Base-by-base conservation (phyloP, 1,140 invertebrate species). In the Hestina assimilis region DNA sequence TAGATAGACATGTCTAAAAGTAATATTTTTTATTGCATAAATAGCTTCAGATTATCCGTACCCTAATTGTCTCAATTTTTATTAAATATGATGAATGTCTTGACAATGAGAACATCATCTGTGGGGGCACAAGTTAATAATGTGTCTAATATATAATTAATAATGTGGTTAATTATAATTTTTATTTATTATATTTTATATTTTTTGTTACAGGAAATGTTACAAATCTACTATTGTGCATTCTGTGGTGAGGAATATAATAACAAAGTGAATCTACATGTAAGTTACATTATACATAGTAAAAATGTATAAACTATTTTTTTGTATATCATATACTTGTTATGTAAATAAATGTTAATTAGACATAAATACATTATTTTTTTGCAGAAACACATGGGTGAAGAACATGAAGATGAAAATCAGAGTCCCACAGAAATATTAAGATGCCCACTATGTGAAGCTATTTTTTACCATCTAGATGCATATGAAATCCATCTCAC, bases 191-290 rank as follows among this genome's bases (percentile, higher is more conserved):
- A 24, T n/a, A n/a, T n/a, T n/a, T n/a, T n/a, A 17, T 3, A 4
- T 54, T 11, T 47, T 51, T 64, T 43, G 33, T 79, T 80, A 33
- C 66, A 86, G 83, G 75, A 75, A 55, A 82, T 91, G 5, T 66
- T 92, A 31, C 90, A 90, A 53, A 89, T 93, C 14, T 93, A 92
- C 57, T 93, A 93, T 74, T 93, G 93, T 64, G 90, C 93, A 63
- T 89, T 93, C 28, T 93, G 93, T 79, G 93, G 93, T 4, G 90
- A 90, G 43, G 92, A 93, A 67, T 93, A 93, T 70, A 89, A 92
- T 21, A 89, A 93, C 29, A 93, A 93, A 78, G 92, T 92, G 48
- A 93, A 93, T 79, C 82, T 93, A 56, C 90, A 92, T 74, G 89
- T 89, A 80, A 86, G 79, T 82, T 72, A 17, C 29, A 24, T 24